Percentiles rank a stretch among this genome's conserved stretches.
These are phyloP conservation scores for Patella pellucida DNA, from an alignment of 2,888 invertebrate genomes.

Conservation along the genomic window DNA sequence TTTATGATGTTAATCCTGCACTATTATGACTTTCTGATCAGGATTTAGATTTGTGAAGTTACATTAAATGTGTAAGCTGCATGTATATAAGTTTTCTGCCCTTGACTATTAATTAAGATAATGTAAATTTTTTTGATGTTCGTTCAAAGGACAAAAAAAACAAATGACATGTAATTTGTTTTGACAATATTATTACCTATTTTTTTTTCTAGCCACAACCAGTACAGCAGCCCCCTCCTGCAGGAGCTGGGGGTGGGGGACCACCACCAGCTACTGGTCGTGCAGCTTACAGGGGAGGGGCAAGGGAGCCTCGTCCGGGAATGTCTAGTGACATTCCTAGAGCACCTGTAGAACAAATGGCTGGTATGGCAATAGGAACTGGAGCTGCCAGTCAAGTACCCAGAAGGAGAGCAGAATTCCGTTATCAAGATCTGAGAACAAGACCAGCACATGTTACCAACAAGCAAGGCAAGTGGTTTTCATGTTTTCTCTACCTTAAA, in stretches of 20 bases:
- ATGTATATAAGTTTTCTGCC: too few relatives aligned
- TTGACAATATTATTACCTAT: too few relatives aligned
- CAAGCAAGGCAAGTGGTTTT: conserved; percentile 40
- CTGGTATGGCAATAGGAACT: conserved; percentile 43
- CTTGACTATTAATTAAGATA: too few relatives aligned
- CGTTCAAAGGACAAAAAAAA: too few relatives aligned
- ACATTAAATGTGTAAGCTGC: too few relatives aligned
- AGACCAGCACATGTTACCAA: conserved; percentile 53
- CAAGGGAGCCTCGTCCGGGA: conserved; percentile 52
- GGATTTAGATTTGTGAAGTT: too few relatives aligned
- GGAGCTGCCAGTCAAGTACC: conserved; percentile 37
- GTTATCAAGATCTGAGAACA: conserved; percentile 43
- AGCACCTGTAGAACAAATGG: conserved; percentile 46
- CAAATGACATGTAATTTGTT: too few relatives aligned
- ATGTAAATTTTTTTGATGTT: too few relatives aligned
- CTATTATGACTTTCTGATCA: too few relatives aligned
- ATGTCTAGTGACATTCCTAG: conserved; percentile 41
- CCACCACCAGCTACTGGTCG: conserved; percentile 53
- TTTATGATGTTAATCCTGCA: too few relatives aligned
- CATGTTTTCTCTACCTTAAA: too few relatives aligned
- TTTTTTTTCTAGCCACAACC: too few relatives aligned
- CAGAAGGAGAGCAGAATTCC: conserved; percentile 23
- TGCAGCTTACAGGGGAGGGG: conserved; percentile 60
- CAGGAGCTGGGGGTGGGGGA: conserved; percentile 31
- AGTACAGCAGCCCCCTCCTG: conserved; percentile 16